phyloP scores from a whole-genome alignment of 2,797 vertebrate species.

The Pseudomugil tenellus region DNA sequence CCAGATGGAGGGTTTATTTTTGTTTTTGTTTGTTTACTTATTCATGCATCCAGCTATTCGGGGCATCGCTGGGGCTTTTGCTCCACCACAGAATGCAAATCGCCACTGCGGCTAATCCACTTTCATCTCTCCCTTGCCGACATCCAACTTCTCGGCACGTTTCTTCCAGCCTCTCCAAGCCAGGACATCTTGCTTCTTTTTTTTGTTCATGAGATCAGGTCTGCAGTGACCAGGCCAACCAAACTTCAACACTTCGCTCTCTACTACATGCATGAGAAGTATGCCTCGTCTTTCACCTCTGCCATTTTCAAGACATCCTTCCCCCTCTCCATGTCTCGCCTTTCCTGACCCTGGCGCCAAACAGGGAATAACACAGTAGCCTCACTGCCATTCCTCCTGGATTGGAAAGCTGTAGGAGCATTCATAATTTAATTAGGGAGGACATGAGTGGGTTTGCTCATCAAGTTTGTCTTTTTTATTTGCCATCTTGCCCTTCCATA shows the following conservation, averaged over 20 bases:
- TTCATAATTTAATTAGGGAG: constrained; percentile 77
- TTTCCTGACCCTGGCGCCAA: constrained; percentile 71
- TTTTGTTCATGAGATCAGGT: constrained; percentile 34
- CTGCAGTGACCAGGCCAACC: constrained; percentile 51
- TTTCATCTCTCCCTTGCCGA: constrained; percentile 78
- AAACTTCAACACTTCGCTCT: constrained; percentile 16
- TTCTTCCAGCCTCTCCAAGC: constrained; percentile 46
- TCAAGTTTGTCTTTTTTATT: constrained; percentile 78
- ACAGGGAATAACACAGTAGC: constrained; percentile 51
- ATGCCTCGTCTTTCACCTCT: constrained; percentile 38
- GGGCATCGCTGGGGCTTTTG: constrained; percentile 79
- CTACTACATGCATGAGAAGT: constrained; percentile 55
- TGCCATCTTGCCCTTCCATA: constrained; percentile 42
- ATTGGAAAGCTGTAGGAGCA: constrained; percentile 67
- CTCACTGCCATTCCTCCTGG: constrained; percentile 44
- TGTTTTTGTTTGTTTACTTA: constrained; percentile 86
- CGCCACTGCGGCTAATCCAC: constrained; percentile 78
- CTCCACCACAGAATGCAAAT: constrained; percentile 81
- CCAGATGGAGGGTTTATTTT: constrained; percentile 87
- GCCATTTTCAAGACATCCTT: constrained; percentile 28
- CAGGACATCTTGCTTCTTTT: constrained; percentile 43
- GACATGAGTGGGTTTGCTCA: constrained; percentile 81
- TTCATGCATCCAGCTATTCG: constrained; percentile 83
- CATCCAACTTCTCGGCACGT: constrained; percentile 67
- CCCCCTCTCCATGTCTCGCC: constrained; percentile 16